Conservation (phyloP, 2,888 invertebrate genomes). For the Dinocampus coccinellae region DNA sequence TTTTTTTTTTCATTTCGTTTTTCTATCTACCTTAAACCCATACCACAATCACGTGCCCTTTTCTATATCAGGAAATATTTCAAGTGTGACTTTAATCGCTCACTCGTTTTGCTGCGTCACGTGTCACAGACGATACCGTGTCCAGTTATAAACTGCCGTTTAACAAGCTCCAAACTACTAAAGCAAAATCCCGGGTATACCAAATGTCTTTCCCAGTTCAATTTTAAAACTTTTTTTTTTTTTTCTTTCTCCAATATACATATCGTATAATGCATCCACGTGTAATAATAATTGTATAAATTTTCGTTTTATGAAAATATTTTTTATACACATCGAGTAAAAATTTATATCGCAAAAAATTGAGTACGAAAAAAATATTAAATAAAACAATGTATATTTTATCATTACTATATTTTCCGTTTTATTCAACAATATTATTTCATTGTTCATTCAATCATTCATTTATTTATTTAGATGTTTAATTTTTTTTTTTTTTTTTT, state of each 20-base stretch:
- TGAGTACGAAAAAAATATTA: no score
- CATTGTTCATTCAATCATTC: no score
- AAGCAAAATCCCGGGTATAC: not conserved
- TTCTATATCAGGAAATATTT: conserved; percentile 33
- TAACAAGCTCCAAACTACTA: conserved; percentile 26
- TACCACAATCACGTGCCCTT: not conserved
- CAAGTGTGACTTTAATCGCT: conserved; percentile 43
- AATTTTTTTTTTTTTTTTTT: not conserved
- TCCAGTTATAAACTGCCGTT: conserved; percentile 41
- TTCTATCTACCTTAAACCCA: not conserved
- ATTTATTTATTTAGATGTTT: not conserved
- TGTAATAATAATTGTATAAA: no score
- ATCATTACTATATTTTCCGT: no score
- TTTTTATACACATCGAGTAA: no score
- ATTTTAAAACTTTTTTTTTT: not conserved
- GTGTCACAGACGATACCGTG: conserved; percentile 42
- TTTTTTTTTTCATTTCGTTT: no score
- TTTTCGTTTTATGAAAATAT: no score
- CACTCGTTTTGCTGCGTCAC: conserved; percentile 33
- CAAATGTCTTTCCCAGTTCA: not conserved
- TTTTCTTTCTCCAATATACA: not conserved
- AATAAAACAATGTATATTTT: no score
- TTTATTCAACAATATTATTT: no score
- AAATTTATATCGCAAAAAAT: no score
- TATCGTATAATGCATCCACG: no score